A percentile compares a stretch with the other conserved stretches of the same genome.
Evolutionary conservation across 1,140 invertebrate species (phyloP).

Genomic region (Ruditapes philippinarum): DNA sequence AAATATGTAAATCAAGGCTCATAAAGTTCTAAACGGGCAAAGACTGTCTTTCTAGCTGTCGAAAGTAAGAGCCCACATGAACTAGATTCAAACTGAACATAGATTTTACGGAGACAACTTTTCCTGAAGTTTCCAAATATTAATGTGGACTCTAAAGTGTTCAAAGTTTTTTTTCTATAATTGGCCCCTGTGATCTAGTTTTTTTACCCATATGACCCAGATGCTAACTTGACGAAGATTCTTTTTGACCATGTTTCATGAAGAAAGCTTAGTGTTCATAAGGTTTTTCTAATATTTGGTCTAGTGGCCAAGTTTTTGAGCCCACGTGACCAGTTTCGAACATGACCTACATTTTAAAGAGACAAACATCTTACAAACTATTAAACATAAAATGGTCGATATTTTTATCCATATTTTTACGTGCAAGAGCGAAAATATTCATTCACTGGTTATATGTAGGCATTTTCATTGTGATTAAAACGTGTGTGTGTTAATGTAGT

Average conservation of each 20-base stretch:
- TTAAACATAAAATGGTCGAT: not conserved
- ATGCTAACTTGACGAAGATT: not conserved
- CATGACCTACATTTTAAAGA: conserved; percentile 14
- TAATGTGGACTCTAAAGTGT: not conserved
- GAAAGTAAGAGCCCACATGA: conserved; percentile 32
- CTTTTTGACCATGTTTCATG: conserved; percentile 31
- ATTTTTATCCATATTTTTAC: no score
- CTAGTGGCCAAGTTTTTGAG: no score
- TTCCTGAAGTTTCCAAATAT: conserved; percentile 30
- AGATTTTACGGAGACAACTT: conserved; percentile 16
- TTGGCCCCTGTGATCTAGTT: not conserved
- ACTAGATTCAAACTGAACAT: not conserved
- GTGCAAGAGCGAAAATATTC: not conserved
- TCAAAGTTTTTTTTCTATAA: conserved; percentile 25
- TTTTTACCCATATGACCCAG: no score
- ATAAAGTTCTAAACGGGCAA: conserved; percentile 42
- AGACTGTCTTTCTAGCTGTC: conserved; percentile 3
- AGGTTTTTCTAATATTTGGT: no score
- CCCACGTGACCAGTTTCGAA: not conserved
- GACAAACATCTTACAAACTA: not conserved
- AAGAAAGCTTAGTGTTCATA: conserved; percentile 46
- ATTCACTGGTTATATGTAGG: conserved; percentile 22
- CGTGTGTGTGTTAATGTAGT: conserved; percentile 35
- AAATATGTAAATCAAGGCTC: conserved; percentile 38
- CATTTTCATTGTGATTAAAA: conserved; percentile 42